Base-by-base conservation (phyloP, 2,113 vertebrate genomes). In the Acinonyx jubatus region DNA sequence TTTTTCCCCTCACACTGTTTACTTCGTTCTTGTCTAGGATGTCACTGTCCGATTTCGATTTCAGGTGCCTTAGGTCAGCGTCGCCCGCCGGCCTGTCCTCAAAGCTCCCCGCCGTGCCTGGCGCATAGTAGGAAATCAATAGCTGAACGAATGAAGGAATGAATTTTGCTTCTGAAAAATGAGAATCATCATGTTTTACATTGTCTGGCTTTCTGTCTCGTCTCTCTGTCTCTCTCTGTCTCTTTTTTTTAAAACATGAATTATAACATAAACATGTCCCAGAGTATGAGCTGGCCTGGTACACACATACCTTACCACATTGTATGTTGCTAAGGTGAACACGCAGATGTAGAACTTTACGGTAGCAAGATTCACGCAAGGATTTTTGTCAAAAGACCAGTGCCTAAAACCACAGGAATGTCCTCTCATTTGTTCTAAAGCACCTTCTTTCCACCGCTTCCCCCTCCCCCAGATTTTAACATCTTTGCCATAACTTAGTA, bases 281-380 rank as follows among this genome's bases (percentile, higher is more conserved):
- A 94, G 57, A 41, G 23, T 57, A 48, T 48, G 31, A 55, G 69
- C n/a, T n/a, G 36, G 23, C 69, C 68, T 5, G 21, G 45, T 16
- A 55, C 8, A 31, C 50, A 5, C 15, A 18, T 18, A 33, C 18
- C 66, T 69, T n/a, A 69, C 31, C 57, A 9, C 21, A 8, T 8
- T 8, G 57, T 8, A 33, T 15, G 0, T 97, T 96, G 98, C 97
- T 97, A 97, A 97, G 92, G 98, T 97, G 95, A 98, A 98, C 96
- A 98, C 98, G 95, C 96, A 94, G 98, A 9, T 98, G 97, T 96
- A 97, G 98, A 98, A 98, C 97, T 98, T 98, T 98, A 98, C 98
- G 97, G 98, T 97, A 98, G 98, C 45, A 98, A 98, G 98, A 98
- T 98, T 98, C 98, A 98, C 97, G 97, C 97, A 98, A 98, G 96